phyloP scores from a whole-genome alignment of 2,888 invertebrate species.

The Metalampra italica region DNA sequence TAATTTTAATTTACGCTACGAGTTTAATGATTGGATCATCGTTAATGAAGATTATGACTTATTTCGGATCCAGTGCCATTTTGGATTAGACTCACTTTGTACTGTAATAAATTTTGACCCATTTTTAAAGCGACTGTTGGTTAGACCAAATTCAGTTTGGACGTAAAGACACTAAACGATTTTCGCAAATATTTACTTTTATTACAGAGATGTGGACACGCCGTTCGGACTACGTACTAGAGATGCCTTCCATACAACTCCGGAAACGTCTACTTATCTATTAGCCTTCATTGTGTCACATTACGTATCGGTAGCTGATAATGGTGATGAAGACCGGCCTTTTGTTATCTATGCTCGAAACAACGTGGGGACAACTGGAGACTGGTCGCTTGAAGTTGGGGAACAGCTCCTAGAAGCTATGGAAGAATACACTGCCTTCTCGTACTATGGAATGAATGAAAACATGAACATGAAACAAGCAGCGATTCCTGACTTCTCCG shows the following conservation, averaged over 20 bases:
- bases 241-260: constrained; percentile 71
- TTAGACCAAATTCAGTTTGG: too few species aligned
- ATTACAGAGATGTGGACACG: constrained; percentile 18
- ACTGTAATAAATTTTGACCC: too few species aligned
- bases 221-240: too few species aligned
- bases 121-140: too few species aligned
- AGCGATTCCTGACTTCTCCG: constrained; percentile 87
- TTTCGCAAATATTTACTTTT: too few species aligned
- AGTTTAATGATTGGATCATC: too few species aligned
- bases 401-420: constrained; percentile 66
- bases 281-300: constrained; percentile 92
- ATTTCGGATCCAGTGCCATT: too few species aligned
- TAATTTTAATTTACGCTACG: too few species aligned
- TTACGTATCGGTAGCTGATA: constrained; percentile 56
- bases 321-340: constrained; percentile 34
- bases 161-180: too few species aligned
- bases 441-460: constrained; percentile 72
- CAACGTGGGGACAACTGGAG: constrained; percentile 53
- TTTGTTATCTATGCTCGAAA: constrained; percentile 65
- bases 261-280: constrained; percentile 88
- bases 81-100: too few species aligned
- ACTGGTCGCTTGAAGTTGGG: constrained; percentile 66
- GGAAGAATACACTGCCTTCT: constrained; percentile 76
- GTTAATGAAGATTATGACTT: too few species aligned
- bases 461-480: constrained; percentile 81